phyloP scores from a whole-genome alignment of 1,140 invertebrate genomes.

The Littorina saxatilis region DNA sequence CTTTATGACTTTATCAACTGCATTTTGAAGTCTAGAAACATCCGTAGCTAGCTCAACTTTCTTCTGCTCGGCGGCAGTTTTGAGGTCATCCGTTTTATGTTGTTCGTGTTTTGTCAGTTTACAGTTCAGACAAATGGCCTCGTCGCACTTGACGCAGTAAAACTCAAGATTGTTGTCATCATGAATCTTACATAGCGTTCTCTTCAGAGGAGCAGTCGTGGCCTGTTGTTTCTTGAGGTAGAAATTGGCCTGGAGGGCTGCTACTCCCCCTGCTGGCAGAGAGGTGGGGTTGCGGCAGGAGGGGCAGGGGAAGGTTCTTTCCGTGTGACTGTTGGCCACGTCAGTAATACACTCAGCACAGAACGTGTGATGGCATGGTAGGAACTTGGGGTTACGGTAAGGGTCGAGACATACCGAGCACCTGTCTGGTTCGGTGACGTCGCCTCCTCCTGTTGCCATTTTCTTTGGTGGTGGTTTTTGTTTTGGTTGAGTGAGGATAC shows the following conservation, averaged over 20 bases:
- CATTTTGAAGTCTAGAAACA: not conserved
- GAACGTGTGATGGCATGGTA: conserved; percentile 69
- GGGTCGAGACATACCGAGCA: conserved; percentile 61
- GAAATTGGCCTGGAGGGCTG: too few species aligned
- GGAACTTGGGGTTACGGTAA: conserved; percentile 58
- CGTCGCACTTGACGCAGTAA: not conserved
- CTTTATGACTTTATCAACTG: not conserved
- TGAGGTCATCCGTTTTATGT: not conserved
- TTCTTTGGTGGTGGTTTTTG: too few species aligned
- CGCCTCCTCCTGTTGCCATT: too few species aligned
- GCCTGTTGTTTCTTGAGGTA: not conserved
- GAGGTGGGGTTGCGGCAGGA: too few species aligned
- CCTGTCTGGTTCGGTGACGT: not conserved
- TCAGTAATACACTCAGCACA: conserved; percentile 62
- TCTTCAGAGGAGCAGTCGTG: too few species aligned
- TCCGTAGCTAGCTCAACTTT: not conserved
- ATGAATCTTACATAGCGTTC: too few species aligned
- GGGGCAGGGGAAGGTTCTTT: conserved; percentile 4
- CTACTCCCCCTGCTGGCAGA: too few species aligned
- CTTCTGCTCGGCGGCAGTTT: not conserved
- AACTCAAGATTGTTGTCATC: not conserved
- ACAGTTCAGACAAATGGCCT: conserved; percentile 1
- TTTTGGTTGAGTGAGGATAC: too few species aligned
- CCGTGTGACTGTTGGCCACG: conserved; percentile 40
- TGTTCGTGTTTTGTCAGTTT: not conserved